A percentile compares a stretch with the other conserved stretches of the same genome.
Evolutionary conservation across 2,888 invertebrate genomes (phyloP).

Genomic region (Rhagium mordax): DNA sequence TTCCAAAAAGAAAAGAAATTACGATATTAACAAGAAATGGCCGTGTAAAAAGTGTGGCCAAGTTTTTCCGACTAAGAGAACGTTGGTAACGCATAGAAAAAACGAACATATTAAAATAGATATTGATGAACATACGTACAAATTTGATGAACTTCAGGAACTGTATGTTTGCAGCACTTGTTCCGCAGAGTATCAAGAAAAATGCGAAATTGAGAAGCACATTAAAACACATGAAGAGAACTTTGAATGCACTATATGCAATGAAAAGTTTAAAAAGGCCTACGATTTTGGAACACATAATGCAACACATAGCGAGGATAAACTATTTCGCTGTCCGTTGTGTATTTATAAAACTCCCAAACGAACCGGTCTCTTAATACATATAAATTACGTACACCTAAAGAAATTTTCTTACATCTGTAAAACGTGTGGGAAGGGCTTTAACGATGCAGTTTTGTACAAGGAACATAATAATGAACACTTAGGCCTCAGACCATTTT

Average conservation of each 20-base stretch:
- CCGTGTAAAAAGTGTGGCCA: constrained; percentile 59
- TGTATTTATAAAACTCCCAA: constrained; percentile 61
- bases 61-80: constrained; percentile 53
- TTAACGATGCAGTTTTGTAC: constrained; percentile 72
- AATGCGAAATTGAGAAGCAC: constrained; percentile 58
- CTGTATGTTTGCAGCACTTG: constrained; percentile 60
- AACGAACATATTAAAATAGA: constrained; percentile 64
- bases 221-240: constrained; percentile 58
- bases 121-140: constrained; percentile 57
- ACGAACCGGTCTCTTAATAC: constrained; percentile 60
- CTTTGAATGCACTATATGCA: constrained; percentile 69
- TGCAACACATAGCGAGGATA: constrained; percentile 60
- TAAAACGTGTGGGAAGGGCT: constrained; percentile 73
- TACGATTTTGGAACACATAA: constrained; percentile 64
- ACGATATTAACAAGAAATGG: constrained; percentile 49
- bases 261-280: constrained; percentile 61
- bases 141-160: constrained; percentile 58
- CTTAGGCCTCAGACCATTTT: constrained; percentile 71
- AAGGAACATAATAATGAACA: constrained; percentile 74
- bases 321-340: constrained; percentile 62
- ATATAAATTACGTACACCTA: constrained; percentile 64
- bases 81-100: constrained; percentile 57
- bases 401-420: constrained; percentile 71
- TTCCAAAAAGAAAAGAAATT: constrained; percentile 27
- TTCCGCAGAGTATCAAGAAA: constrained; percentile 57